These are phyloP conservation scores for Drosophila serrata DNA, from an alignment of 1,140 invertebrate species.

Conservation along the genomic window DNA sequence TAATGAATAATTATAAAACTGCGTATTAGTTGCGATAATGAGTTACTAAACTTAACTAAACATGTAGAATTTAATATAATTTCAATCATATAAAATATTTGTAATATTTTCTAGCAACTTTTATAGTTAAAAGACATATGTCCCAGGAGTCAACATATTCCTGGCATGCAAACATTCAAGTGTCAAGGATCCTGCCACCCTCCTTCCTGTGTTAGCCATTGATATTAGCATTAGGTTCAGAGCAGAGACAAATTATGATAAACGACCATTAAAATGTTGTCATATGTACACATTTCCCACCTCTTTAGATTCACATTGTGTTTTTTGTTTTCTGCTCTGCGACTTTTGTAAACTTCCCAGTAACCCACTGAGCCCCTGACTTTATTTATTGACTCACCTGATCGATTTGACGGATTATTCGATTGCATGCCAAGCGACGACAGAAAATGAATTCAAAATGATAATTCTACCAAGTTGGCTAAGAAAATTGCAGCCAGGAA, in stretches of 20 bases:
- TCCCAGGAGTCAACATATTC: constrained; percentile 12
- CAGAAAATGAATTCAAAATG: constrained; percentile 36
- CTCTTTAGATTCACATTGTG: constrained; percentile 25
- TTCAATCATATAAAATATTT: not conserved
- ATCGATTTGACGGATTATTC: constrained; percentile 81
- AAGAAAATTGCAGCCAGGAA: constrained; percentile 7
- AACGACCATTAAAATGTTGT: constrained; percentile 78
- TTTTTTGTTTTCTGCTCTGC: constrained; percentile 15
- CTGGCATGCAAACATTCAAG: constrained; percentile 14
- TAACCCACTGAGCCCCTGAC: not conserved
- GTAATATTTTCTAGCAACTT: not conserved
- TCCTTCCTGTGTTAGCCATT: constrained; percentile 35
- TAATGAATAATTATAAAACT: not conserved
- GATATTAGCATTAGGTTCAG: constrained; percentile 63
- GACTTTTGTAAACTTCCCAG: constrained; percentile 15
- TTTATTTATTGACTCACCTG: constrained; percentile 83
- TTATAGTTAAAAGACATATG: constrained; percentile 7
- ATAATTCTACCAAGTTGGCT: constrained; percentile 15
- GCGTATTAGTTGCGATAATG: too few relatives aligned
- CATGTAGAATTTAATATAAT: too few relatives aligned
- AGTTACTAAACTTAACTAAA: too few relatives aligned
- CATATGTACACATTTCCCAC: constrained; percentile 72
- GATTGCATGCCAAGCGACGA: constrained; percentile 64
- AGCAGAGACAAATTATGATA: constrained; percentile 74
- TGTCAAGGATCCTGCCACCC: constrained; percentile 20